Evolutionary conservation across 2,888 invertebrate species (phyloP).

Genomic region (Geophilus truncorum): DNA sequence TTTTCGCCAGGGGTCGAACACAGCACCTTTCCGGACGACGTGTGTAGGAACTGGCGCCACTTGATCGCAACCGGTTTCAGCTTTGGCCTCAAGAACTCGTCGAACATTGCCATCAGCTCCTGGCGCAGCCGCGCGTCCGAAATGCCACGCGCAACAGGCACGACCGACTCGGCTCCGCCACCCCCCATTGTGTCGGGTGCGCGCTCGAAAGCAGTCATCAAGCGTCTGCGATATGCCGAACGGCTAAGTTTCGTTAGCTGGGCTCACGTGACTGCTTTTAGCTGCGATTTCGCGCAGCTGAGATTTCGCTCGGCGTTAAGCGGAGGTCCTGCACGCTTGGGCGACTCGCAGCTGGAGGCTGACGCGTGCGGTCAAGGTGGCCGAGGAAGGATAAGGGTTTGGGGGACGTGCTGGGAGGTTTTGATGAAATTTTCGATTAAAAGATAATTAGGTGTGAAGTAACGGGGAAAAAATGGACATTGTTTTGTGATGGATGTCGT

Average conservation of each 20-base stretch:
- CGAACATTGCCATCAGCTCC: constrained; percentile 32
- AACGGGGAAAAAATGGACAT: not conserved
- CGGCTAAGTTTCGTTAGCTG: not conserved
- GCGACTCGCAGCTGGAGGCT: not conserved
- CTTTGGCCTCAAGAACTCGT: not conserved
- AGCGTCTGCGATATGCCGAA: not conserved
- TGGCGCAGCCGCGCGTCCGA: not conserved
- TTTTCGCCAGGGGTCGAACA: not conserved
- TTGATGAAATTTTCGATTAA: not conserved
- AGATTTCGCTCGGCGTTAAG: not conserved
- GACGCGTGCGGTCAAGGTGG: not conserved
- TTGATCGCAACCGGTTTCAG: constrained; percentile 1
- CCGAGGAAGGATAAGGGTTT: not conserved
- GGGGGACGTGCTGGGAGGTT: not conserved
- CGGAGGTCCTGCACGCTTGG: not conserved
- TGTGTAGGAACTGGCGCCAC: not conserved
- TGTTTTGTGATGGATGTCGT: not conserved
- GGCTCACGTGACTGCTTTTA: not conserved
- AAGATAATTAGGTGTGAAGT: not conserved
- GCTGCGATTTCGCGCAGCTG: not conserved
- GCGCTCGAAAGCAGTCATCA: not conserved
- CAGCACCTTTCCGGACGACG: constrained; percentile 22
- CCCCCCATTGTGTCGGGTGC: not conserved
- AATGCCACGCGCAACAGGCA: not conserved
- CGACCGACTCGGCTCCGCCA: not conserved